Conservation (phyloP, 1,140 invertebrate species). For the Hycleus phaleratus region DNA sequence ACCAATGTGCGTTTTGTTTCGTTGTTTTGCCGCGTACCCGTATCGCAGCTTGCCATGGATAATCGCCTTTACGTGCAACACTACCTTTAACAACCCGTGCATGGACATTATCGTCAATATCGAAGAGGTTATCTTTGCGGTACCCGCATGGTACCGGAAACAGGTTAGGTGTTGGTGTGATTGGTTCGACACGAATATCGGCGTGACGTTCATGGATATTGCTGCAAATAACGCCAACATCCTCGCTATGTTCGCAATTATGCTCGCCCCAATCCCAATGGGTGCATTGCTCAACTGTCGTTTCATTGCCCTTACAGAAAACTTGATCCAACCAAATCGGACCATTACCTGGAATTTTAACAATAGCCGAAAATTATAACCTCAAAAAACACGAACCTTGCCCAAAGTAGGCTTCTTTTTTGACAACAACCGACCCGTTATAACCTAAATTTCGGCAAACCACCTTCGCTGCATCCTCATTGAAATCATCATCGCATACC, state of each 20-base stretch:
- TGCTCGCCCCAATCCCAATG: constrained; percentile 61
- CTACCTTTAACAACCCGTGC: constrained; percentile 50
- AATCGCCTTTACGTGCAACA: constrained; percentile 51
- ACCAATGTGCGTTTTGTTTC: constrained; percentile 58
- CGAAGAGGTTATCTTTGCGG: constrained; percentile 43
- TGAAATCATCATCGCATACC: constrained; percentile 73
- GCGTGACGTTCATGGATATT: constrained; percentile 5
- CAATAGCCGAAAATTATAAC: background rate
- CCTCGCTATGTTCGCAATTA: constrained; percentile 69
- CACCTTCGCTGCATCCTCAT: constrained; percentile 54
- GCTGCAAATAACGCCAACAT: constrained; percentile 59
- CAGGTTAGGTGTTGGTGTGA: background rate
- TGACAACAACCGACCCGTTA: constrained; percentile 46
- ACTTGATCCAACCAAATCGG: constrained; percentile 71
- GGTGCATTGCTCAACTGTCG: constrained; percentile 52
- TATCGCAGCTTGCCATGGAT: constrained; percentile 66
- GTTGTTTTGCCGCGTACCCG: constrained; percentile 17
- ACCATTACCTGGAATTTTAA: constrained; percentile 43
- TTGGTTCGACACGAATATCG: background rate
- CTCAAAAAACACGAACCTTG: constrained; percentile 28
- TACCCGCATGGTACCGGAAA: constrained; percentile 40
- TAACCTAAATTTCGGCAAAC: constrained; percentile 58
- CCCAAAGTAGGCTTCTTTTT: constrained; percentile 46
- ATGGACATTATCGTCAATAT: constrained; percentile 39
- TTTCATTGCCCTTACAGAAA: constrained; percentile 62